A percentile compares a stretch with the other conserved stretches of the same genome.
Evolutionary conservation across 2,113 vertebrate species (phyloP).

Genomic region (Thunnus maccoyii): DNA sequence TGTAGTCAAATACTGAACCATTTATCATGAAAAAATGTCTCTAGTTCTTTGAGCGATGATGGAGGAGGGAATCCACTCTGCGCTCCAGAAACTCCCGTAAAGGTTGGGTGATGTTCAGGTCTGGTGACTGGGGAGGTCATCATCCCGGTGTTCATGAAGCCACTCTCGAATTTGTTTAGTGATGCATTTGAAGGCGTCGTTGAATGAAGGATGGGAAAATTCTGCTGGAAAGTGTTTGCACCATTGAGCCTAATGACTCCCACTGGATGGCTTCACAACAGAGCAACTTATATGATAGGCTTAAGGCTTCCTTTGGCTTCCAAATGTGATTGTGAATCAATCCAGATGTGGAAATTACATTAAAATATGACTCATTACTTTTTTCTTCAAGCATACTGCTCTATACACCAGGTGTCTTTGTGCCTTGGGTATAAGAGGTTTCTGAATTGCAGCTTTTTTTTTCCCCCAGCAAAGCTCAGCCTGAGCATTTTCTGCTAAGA

Average conservation of each 20-base stretch:
- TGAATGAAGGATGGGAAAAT: constrained; percentile 29
- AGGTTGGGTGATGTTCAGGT: constrained; percentile 53
- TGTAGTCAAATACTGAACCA: constrained; percentile 26
- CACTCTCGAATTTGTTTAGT: constrained; percentile 45
- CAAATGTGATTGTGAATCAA: constrained; percentile 28
- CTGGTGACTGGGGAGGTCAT: constrained; percentile 36
- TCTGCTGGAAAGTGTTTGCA: constrained; percentile 49
- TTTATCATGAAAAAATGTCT: constrained; percentile 16
- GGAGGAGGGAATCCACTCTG: constrained; percentile 33
- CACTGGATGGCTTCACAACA: constrained; percentile 39
- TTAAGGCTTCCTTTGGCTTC: constrained; percentile 21
- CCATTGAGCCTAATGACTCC: constrained; percentile 53
- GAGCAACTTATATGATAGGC: constrained; percentile 27
- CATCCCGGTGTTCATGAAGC: constrained; percentile 41
- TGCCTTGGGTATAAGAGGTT: neutral
- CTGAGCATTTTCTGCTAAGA: constrained; percentile 29
- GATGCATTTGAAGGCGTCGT: constrained; percentile 37
- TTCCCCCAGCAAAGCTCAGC: neutral
- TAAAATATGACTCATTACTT: constrained; percentile 46
- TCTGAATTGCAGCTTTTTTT: constrained; percentile 12
- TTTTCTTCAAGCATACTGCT: constrained; percentile 24
- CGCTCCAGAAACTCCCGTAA: constrained; percentile 33
- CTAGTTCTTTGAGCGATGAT: constrained; percentile 29
- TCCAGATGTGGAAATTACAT: constrained; percentile 15
- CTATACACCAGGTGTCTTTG: constrained; percentile 16